A percentile compares a stretch with the other conserved stretches of the same genome.
These are phyloP conservation scores for Coecobrya sp. DNA, from an alignment of 2,888 invertebrate genomes.

Conservation along the genomic window DNA sequence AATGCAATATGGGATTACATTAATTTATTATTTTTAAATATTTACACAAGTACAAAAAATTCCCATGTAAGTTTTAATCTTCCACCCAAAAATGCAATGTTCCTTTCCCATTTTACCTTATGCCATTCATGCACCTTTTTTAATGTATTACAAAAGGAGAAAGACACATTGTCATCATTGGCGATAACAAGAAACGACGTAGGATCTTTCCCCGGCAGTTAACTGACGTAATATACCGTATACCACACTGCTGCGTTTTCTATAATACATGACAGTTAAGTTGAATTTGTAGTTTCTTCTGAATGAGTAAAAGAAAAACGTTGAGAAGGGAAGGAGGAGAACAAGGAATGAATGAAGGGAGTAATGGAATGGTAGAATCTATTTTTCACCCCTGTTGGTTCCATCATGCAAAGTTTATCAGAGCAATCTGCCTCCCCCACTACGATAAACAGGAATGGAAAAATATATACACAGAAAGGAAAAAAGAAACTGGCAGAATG, in stretches of 20 bases:
- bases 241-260: constrained; percentile 75
- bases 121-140: neutral
- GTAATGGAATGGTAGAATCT: constrained; percentile 83
- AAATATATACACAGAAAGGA: neutral
- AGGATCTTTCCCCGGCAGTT: constrained; percentile 61
- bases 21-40: neutral
- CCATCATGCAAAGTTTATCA: constrained; percentile 87
- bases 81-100: neutral
- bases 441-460: constrained; percentile 55
- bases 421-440: constrained; percentile 86
- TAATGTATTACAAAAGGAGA: neutral
- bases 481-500: constrained; percentile 34
- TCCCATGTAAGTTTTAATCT: neutral
- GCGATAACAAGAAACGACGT: constrained; percentile 64
- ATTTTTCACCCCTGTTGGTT: constrained; percentile 86
- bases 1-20: too few species aligned
- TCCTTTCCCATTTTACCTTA: neutral
- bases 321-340: neutral
- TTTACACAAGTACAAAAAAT: neutral
- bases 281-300: constrained; percentile 52
- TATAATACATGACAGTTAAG: constrained; percentile 75
- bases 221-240: constrained; percentile 72
- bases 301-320: constrained; percentile 18
- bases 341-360: constrained; percentile 56
- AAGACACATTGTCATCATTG: constrained; percentile 32